phyloP scores from a whole-genome alignment of 2,797 vertebrate genomes.

The Hypotaenidia okinawae region DNA sequence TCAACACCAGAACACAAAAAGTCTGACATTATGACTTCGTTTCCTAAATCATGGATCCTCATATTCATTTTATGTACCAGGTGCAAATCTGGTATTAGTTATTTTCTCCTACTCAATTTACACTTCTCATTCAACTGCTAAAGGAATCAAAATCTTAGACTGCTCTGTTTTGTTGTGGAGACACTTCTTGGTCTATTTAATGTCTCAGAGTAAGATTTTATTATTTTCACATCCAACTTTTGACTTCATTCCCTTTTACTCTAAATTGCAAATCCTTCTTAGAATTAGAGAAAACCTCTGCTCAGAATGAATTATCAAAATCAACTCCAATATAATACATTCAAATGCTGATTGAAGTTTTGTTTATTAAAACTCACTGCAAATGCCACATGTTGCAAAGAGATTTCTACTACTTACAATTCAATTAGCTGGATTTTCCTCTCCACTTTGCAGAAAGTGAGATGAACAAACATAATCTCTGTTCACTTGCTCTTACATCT shows the following conservation, averaged over 20 bases:
- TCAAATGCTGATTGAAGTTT: background rate
- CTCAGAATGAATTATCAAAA: background rate
- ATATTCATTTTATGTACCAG: background rate
- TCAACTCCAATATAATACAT: background rate
- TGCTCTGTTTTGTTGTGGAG: background rate
- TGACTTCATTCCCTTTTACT: background rate
- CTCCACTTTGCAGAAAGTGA: background rate
- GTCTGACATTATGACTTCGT: background rate
- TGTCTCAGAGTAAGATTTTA: background rate
- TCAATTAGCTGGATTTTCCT: background rate
- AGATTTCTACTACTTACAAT: background rate
- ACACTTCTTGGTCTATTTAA: background rate
- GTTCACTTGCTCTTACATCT: background rate
- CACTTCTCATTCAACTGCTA: background rate
- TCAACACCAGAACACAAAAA: background rate
- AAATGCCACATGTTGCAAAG: background rate
- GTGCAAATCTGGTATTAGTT: background rate
- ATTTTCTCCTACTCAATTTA: background rate
- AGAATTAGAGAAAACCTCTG: constrained; percentile 9
- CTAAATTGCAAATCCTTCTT: background rate
- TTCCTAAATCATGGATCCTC: background rate
- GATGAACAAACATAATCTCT: background rate
- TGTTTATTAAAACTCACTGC: background rate
- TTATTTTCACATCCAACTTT: background rate
- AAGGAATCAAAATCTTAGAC: background rate